Conservation (phyloP, 1,140 invertebrate species). For the Drosophila pallidifrons region DNA sequence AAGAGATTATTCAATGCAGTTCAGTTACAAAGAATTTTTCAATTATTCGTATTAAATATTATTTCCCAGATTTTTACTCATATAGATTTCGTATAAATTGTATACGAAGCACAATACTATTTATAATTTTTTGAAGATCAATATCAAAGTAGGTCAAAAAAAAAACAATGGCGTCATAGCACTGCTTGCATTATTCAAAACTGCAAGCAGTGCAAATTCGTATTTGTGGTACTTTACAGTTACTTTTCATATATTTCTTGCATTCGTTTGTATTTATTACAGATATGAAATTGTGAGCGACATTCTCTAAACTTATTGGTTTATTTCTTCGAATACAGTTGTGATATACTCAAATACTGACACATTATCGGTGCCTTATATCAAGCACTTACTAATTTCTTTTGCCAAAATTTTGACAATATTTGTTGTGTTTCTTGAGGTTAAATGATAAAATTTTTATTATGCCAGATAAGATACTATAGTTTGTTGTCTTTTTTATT, state of each 20-base stretch:
- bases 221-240: background rate
- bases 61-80: no score
- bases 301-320: background rate
- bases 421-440: background rate
- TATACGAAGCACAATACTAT: no score
- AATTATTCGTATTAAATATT: no score
- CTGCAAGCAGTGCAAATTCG: background rate
- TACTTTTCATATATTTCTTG: background rate
- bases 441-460: background rate
- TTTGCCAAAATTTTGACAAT: background rate
- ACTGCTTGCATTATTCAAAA: no score
- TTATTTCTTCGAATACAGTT: background rate
- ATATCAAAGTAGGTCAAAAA: no score
- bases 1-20: no score
- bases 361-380: background rate
- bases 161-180: no score
- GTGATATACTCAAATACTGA: background rate
- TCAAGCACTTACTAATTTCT: background rate
- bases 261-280: no score
- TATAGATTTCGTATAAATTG: no score
- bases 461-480: background rate
- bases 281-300: background rate
- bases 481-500: conserved; percentile 2
- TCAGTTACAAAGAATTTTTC: no score
- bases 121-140: no score